Conservation (phyloP, 1,140 invertebrate genomes). For the Thaumetopoea pityocampa region DNA sequence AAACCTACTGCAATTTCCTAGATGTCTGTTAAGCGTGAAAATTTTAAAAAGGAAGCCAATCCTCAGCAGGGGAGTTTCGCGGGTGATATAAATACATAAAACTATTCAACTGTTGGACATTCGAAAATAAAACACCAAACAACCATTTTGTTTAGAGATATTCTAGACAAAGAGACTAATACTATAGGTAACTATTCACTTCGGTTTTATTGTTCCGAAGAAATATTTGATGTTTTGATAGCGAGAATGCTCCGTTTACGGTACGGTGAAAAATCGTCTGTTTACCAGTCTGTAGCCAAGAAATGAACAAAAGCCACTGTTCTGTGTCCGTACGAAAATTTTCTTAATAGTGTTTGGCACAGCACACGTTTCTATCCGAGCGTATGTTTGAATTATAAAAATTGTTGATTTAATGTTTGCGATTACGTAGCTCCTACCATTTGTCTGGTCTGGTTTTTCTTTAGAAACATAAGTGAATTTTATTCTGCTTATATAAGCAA, state of each 20-base stretch:
- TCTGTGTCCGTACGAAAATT: conserved; percentile 37
- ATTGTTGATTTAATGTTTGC: conserved; percentile 11
- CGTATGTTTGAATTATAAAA: conserved; percentile 17
- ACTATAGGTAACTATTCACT: conserved; percentile 1
- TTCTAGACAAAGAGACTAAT: background rate
- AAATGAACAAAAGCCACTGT: conserved; percentile 36
- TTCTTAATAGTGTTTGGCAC: conserved; percentile 45
- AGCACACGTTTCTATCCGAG: conserved; percentile 20
- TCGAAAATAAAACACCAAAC: background rate
- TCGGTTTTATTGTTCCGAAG: background rate
- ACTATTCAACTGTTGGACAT: too few species aligned
- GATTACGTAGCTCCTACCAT: background rate
- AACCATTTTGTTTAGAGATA: too few species aligned
- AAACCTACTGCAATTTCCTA: too few species aligned
- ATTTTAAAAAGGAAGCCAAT: too few species aligned
- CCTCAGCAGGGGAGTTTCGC: too few species aligned
- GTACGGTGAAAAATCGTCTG: conserved; percentile 29
- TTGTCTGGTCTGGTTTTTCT: too few species aligned
- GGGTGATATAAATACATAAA: too few species aligned
- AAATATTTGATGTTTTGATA: conserved; percentile 13
- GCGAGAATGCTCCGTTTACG: conserved; percentile 22
- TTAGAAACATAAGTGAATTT: background rate
- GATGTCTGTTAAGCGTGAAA: too few species aligned
- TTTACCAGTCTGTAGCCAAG: conserved; percentile 32
- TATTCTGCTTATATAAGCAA: background rate